Evolutionary conservation across 2,888 invertebrate genomes (phyloP), one percentile per base, ranked within the genome.

Genomic region (Erynnis tages): DNA sequence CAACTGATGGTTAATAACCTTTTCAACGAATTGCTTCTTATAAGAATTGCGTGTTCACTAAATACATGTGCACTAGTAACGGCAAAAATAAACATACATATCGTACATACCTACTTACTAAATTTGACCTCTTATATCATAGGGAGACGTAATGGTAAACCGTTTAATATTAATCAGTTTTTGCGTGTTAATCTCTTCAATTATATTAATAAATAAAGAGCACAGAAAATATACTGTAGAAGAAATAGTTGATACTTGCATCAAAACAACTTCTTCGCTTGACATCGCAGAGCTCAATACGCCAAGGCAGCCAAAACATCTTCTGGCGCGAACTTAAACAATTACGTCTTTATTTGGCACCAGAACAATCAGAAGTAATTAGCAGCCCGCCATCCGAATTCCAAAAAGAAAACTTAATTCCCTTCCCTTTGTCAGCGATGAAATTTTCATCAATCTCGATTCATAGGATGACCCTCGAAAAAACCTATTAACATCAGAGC

Each of bases 351-450:
- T 79, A 79, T 80, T 77, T 76, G 62, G 67, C 73, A 60, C 71
- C 61, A 64, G 58, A 67, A 84, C 84, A 84, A 85, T 82, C 70
- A 66, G 72, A 77, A 76, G 75, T 82, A 85, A 87, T 86, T 87
- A 85, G 79, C 69, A 58, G 65, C 68, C 63, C 71, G 71, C 72
- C 69, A 67, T 63, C 71, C 63, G 58, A 63, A 71, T 76, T 77
- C 76, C 62, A 68, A 59, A 60, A 60, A 67, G 59, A 61, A 74
- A 81, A 79, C 71, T 77, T 75, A 68, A 66, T 61, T 53, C 60
- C 60, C 57, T 62, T 34, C 57, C 54, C 58, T 79, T 79, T 71
- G 79, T 71, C 59, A 40, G 25, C 53, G 21, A 57, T 54, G 30
- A 58, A 63, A 72, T 72, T 74, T 76, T 57, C 67, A 68, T 72